phyloP scores from a whole-genome alignment of 1,140 invertebrate genomes.

The Brachionus rotundiformis region DNA sequence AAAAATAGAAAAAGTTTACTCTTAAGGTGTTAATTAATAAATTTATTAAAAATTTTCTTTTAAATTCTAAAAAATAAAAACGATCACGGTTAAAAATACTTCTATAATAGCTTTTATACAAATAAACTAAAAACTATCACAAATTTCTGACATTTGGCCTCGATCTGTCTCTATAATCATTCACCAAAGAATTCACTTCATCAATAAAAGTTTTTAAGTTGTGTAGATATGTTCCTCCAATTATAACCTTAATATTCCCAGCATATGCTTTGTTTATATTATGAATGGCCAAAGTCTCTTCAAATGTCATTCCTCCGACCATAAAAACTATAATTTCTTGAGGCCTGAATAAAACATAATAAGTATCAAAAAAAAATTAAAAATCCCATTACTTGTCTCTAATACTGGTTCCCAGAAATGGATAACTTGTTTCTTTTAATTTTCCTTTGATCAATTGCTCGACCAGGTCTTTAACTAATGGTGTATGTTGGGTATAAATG shows the following conservation, averaged over 20 bases:
- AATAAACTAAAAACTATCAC: not conserved
- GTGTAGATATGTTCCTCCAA: constrained; percentile 47
- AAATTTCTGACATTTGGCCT: not conserved
- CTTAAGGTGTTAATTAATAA: too few relatives aligned
- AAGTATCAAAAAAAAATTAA: constrained; percentile 7
- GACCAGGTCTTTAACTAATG: constrained; percentile 78
- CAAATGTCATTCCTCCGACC: constrained; percentile 93
- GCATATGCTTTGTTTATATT: constrained; percentile 59
- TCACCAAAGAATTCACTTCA: constrained; percentile 3
- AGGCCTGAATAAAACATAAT: constrained; percentile 66
- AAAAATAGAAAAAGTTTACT: not conserved
- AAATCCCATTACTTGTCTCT: constrained; percentile 60
- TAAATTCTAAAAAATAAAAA: not conserved
- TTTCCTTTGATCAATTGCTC: constrained; percentile 86
- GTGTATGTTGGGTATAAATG: constrained; percentile 92
- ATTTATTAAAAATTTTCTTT: not conserved
- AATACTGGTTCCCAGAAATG: constrained; percentile 71
- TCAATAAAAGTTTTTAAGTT: constrained; percentile 43
- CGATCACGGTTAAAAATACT: not conserved
- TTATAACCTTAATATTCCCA: constrained; percentile 25
- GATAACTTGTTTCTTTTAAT: constrained; percentile 78
- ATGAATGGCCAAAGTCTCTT: constrained; percentile 85
- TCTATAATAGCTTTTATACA: not conserved
- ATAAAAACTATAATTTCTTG: constrained; percentile 92
- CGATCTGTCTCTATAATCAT: not conserved